Evolutionary conservation across 2,888 invertebrate genomes (phyloP).

Genomic region (Oscheius onirici): DNA sequence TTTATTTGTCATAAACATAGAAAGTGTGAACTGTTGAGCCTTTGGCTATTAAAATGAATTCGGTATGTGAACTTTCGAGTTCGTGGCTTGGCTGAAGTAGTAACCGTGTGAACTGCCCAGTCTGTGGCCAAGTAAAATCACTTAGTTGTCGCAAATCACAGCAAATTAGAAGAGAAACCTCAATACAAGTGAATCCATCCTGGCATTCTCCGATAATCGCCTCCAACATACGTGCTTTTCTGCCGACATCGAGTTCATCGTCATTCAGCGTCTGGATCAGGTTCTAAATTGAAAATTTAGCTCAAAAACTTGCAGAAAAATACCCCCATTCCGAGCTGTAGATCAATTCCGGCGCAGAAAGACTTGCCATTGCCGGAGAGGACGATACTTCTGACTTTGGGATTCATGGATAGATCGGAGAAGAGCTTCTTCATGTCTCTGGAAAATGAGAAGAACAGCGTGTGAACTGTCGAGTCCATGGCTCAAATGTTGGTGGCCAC

Average conservation of each 20-base stretch:
- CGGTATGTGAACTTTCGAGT: no score
- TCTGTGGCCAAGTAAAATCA: no score
- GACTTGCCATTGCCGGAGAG: constrained; percentile 86
- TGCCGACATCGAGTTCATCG: constrained; percentile 49
- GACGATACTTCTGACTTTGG: constrained; percentile 86
- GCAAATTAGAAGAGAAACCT: no score
- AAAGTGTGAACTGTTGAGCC: no score
- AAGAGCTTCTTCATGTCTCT: constrained; percentile 86
- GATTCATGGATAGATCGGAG: constrained; percentile 79
- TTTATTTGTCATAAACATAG: no score
- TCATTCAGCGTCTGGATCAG: constrained; percentile 45
- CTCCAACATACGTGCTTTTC: constrained; percentile 46
- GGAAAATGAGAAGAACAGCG: constrained; percentile 33
- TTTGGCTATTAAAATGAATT: no score
- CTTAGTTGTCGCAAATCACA: no score
- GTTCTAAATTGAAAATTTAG: constrained; percentile 22
- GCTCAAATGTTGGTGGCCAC: not conserved
- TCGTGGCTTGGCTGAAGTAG: no score
- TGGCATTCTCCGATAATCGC: constrained; percentile 41
- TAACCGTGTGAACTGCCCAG: no score
- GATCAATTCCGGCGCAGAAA: constrained; percentile 87
- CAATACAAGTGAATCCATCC: constrained; percentile 50
- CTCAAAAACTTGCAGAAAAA: not conserved
- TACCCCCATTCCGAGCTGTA: constrained; percentile 72
- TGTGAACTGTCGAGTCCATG: no score